Evolutionary conservation across 2,797 vertebrate genomes (phyloP).

Genomic region (Mycteria americana): DNA sequence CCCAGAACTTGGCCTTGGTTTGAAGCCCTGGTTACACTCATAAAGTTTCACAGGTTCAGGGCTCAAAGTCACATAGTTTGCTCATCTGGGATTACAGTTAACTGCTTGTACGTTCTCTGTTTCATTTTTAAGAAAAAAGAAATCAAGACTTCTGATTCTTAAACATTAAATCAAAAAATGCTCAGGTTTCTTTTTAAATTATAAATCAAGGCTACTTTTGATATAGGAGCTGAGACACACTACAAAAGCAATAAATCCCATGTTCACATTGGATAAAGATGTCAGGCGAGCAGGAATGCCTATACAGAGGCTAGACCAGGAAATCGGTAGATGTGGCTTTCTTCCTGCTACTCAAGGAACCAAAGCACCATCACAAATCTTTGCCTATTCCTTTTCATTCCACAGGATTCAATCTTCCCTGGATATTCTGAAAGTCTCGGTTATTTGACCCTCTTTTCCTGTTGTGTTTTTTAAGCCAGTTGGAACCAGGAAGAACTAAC

Average conservation of each 20-base stretch:
- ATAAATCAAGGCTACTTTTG: not conserved
- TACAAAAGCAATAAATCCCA: not conserved
- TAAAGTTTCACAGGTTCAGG: not conserved
- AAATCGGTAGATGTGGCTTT: not conserved
- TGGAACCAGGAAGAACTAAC: not conserved
- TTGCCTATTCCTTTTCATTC: not conserved
- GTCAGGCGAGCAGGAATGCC: not conserved
- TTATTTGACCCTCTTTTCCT: not conserved
- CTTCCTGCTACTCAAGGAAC: not conserved
- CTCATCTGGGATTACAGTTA: not conserved
- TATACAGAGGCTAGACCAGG: not conserved
- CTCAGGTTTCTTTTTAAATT: not conserved
- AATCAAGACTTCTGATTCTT: not conserved
- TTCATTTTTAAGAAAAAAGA: not conserved
- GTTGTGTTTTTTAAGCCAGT: not conserved
- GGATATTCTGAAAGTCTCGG: not conserved
- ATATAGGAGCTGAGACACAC: not conserved
- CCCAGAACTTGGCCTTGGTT: not conserved
- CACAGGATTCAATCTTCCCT: not conserved
- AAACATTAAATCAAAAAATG: not conserved
- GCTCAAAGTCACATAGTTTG: not conserved
- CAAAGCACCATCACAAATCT: not conserved
- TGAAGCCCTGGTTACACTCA: not conserved
- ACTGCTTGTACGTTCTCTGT: not conserved
- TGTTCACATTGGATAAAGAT: fast-evolving